Base-by-base conservation (phyloP, 1,140 invertebrate species). In the Drosophila yakuba region DNA sequence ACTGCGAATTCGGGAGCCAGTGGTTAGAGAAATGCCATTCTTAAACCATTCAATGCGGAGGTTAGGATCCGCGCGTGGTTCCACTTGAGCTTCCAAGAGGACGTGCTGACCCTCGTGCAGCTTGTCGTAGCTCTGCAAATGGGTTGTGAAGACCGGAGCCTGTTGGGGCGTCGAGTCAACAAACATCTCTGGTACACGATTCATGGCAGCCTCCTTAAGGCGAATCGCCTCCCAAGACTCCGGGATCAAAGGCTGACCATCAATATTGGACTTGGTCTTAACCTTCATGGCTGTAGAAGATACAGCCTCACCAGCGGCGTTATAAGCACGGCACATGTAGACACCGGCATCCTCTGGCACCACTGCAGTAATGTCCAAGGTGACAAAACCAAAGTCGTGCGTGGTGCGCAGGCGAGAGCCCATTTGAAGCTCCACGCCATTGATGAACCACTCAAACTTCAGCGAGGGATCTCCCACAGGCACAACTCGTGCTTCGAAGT, bases 401-500 rank as follows among this genome's bases (percentile, higher is more conserved):
- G 95, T 98, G 10, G 97, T 96, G 69, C 96, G 96, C 93, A 98
- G 96, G 60, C 97, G 94, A 58, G 97, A 97, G 82, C 96, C 97
- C 95, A 97, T 96, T 94, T 98, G 96, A 58, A 98, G 93, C 94
- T 97, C 96, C 15, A 98, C 95, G 74, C 98, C 98, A 91, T 99
- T 99, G 48, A 98, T 96, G 83, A 96, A 98, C 98, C 98, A 99
- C 93, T 98, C 97, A 78, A 98, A 98, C 83, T 95, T 94, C 45
- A 99, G 93, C 78, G 95, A 97, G 11, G 97, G 94, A 93, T 99
- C 98, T 7, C 98, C 98, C 64, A 98, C 97, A 39, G 98, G 98
- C 25, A 98, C 96, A n/a, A 99, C 97, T 47, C 97, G 95, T 69
- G 97, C 98, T 93, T 99, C 98, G 92, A 99, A 99, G 93, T 98